Evolutionary conservation across 2,888 invertebrate genomes (phyloP).

Genomic region (Pteria penguin): DNA sequence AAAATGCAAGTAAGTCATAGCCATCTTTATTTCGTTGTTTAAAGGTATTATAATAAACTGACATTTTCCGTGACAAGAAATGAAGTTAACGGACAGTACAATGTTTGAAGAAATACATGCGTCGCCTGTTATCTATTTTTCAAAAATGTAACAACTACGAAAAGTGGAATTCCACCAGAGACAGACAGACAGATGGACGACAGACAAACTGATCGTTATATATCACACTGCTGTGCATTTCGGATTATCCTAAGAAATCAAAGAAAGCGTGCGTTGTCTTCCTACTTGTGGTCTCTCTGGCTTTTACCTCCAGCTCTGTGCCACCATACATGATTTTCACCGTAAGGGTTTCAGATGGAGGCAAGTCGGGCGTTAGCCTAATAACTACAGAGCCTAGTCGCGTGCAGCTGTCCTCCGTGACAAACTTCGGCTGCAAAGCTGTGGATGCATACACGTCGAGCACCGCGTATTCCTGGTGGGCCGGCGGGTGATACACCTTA

Average conservation of each 20-base stretch:
- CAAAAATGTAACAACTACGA: too few relatives aligned
- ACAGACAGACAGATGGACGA: too few relatives aligned
- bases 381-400: constrained; percentile 22
- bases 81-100: too few relatives aligned
- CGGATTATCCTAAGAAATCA: constrained; percentile 39
- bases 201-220: too few relatives aligned
- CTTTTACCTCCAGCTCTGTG: constrained; percentile 28
- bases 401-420: constrained; percentile 32
- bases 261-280: constrained; percentile 21
- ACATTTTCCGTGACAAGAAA: too few relatives aligned
- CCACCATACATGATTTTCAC: constrained; percentile 28
- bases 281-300: constrained; percentile 9
- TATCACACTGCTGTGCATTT: too few relatives aligned
- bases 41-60: too few relatives aligned
- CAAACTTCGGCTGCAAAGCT: constrained; percentile 6
- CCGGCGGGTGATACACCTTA: constrained; percentile 8
- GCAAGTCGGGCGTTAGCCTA: background rate
- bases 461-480: background rate
- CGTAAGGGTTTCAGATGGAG: constrained; percentile 10
- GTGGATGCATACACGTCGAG: constrained; percentile 32
- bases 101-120: too few relatives aligned
- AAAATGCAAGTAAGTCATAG: too few relatives aligned
- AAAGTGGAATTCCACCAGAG: too few relatives aligned
- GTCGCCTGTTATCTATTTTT: too few relatives aligned
- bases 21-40: too few relatives aligned